Evolutionary conservation across 2,797 vertebrate genomes (phyloP), one percentile per base, ranked within the genome.

Genomic region (Phrynocephalus forsythii): DNA sequence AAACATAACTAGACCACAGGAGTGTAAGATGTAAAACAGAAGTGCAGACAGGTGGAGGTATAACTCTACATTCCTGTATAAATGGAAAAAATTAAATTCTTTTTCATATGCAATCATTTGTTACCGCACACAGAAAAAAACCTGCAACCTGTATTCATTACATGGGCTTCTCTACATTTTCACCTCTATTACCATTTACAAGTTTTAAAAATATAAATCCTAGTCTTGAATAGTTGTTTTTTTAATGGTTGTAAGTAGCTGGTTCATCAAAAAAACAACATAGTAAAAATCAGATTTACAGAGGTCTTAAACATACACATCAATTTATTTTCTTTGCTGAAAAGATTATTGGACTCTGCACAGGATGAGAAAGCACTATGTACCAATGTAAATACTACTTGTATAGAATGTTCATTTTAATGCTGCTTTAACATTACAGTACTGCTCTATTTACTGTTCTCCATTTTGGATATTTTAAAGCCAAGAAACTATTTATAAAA

Each of bases 391-490:
- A 68, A 77, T 44, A 82, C 60, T 15, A 50, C 44, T 60, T 72
- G 13, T 72, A 60, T 72, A 63, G 13, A 56, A 56, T 26, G 13
- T 10, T 16, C 28, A 69, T 56, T 69, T 84, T 67, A 77, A 50
- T 44, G 6, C 52, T 80, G 11, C 50, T 72, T 44, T 38, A 56
- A 16, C 38, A n/a, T 33, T 73, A 16, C 38, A n/a, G 16, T 73
- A 79, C 28, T 38, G 9, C 24, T 67, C 8, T n/a, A 75, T 86
- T 50, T 68, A 44, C n/a, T 79, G 76, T 52, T 72, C 68, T 16
- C 30, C 22, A n/a, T 15, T 48, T 73, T 80, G 30, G 50, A 26
- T n/a, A 81, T 86, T 86, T 83, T 78, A 78, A 81, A 81, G 5
- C 44, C 73, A 9, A 86, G 78, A 44, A 63, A 33, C 24, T 67